Evolutionary conservation across 2,888 invertebrate genomes (phyloP).

Genomic region (Cosmia trapezina): DNA sequence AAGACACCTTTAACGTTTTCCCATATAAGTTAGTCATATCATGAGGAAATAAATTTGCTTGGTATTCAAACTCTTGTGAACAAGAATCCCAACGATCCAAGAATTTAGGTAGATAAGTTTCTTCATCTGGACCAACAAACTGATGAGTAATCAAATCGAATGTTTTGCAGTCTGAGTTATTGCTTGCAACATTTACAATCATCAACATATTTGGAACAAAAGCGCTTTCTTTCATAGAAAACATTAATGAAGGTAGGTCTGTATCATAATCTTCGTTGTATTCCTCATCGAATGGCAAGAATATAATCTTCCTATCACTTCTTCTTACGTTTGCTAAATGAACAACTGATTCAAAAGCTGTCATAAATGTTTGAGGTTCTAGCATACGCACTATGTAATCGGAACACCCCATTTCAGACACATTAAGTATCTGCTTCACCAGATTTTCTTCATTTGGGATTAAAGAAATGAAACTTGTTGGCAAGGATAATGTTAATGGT

Average conservation of each 20-base stretch:
- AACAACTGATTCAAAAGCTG: conserved; percentile 80
- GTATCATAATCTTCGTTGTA: conserved; percentile 53
- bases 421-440: conserved; percentile 71
- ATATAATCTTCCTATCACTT: conserved; percentile 85
- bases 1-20: conserved; percentile 87
- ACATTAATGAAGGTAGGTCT: conserved; percentile 68
- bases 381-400: conserved; percentile 83
- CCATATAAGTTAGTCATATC: conserved; percentile 85
- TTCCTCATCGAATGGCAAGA: conserved; percentile 73
- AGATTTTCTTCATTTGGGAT: conserved; percentile 69
- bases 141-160: conserved; percentile 84
- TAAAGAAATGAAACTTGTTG: conserved; percentile 72
- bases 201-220: conserved; percentile 82
- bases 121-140: conserved; percentile 78
- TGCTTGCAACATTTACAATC: conserved; percentile 62
- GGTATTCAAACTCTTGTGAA: conserved; percentile 73
- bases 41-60: conserved; percentile 85
- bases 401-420: conserved; percentile 86
- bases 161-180: conserved; percentile 63
- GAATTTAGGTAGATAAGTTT: conserved; percentile 71
- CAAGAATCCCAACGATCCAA: conserved; percentile 86
- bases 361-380: conserved; percentile 80
- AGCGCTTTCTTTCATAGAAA: conserved; percentile 76
- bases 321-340: conserved; percentile 81
- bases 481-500: conserved; percentile 66